Conservation (phyloP, 1,140 invertebrate species). For the Drosophila mauritiana region DNA sequence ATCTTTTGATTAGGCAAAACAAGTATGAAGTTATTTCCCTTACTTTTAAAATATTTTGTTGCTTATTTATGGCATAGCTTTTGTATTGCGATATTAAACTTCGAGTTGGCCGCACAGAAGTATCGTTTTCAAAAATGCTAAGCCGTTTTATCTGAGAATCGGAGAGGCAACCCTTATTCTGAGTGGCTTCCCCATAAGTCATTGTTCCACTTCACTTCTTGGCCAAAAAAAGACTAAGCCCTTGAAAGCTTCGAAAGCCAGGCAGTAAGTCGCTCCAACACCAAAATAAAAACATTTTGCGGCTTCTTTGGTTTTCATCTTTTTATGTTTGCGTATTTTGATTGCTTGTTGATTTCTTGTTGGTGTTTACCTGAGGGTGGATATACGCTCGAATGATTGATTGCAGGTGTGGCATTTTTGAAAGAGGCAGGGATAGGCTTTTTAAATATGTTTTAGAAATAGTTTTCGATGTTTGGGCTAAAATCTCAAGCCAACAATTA, state of each 20-base stretch:
- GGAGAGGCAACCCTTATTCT: background rate
- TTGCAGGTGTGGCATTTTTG: background rate
- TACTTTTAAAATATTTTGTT: conserved; percentile 7
- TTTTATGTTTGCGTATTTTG: conserved; percentile 28
- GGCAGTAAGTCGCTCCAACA: conserved; percentile 35
- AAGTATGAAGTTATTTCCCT: background rate
- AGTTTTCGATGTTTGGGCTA: too few relatives aligned
- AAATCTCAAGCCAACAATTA: too few relatives aligned
- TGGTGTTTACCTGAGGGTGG: conserved; percentile 29
- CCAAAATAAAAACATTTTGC: conserved; percentile 43
- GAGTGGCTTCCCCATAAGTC: background rate
- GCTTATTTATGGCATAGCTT: too few relatives aligned
- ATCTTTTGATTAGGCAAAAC: background rate
- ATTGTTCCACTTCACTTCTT: conserved; percentile 15
- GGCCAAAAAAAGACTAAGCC: conserved; percentile 27
- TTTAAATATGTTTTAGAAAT: too few relatives aligned
- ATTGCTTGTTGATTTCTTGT: conserved; percentile 31
- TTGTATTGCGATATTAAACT: background rate
- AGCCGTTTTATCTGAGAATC: background rate
- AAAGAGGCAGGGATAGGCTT: background rate
- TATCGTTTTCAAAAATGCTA: background rate
- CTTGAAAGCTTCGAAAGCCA: conserved; percentile 13
- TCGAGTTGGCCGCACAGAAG: background rate
- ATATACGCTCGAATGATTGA: conserved; percentile 17
- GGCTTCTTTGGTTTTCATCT: conserved; percentile 39